These are phyloP conservation scores for Tupaia chinensis DNA, from an alignment of 2,113 vertebrate species.

Conservation along the genomic window DNA sequence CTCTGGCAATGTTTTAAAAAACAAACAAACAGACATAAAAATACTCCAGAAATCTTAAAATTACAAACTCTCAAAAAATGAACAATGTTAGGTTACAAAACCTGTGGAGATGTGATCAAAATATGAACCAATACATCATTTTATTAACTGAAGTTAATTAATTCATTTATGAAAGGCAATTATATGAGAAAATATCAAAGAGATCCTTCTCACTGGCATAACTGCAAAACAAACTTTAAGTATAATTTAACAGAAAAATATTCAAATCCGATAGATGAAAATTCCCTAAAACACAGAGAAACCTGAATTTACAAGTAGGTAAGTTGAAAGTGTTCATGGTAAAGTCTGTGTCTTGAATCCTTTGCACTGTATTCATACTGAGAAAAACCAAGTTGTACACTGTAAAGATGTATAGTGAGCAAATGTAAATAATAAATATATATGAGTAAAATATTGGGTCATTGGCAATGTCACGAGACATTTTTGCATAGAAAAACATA, in stretches of 20 bases:
- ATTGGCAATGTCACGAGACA: too few species aligned
- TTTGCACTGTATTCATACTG: too few species aligned
- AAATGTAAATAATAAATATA: too few species aligned
- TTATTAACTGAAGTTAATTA: not conserved
- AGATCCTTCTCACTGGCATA: not conserved
- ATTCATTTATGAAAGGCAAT: not conserved
- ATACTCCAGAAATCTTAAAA: too few species aligned
- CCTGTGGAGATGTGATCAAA: not conserved
- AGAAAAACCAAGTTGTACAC: too few species aligned
- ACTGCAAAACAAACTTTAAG: not conserved
- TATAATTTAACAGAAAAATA: slow-evolving; percentile 1
- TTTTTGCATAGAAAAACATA: too few species aligned
- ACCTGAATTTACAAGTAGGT: not conserved
- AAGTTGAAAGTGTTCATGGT: not conserved
- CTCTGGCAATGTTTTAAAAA: too few species aligned
- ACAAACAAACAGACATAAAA: too few species aligned
- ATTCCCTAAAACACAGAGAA: not conserved
- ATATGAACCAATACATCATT: not conserved
- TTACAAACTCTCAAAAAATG: not conserved
- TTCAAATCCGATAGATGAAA: slow-evolving; percentile 1
- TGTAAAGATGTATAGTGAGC: too few species aligned
- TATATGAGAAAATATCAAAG: not conserved
- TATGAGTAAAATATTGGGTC: too few species aligned
- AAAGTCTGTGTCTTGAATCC: not conserved
- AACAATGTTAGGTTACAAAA: not conserved